Conservation (phyloP, 35 echinoderm and acorn worm genomes). For the Apostichopus californicus region DNA sequence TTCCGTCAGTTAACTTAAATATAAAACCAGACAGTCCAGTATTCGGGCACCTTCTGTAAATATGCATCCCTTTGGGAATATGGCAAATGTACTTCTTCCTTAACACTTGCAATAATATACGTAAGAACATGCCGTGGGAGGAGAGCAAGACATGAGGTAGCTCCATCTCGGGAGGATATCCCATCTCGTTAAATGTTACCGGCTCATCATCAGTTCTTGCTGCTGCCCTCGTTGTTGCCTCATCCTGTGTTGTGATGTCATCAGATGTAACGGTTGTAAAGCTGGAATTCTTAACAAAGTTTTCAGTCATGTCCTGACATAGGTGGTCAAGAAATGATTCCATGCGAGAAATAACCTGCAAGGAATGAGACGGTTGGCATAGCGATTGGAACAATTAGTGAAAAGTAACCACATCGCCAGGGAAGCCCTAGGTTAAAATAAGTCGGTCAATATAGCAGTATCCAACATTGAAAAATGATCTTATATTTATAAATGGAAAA, state of each 20-base stretch:
- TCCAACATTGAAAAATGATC: too few species aligned
- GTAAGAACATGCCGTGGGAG: neutral
- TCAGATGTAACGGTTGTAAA: neutral
- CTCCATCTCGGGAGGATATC: neutral
- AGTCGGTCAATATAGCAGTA: too few species aligned
- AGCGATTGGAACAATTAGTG: too few species aligned
- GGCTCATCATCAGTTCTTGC: neutral
- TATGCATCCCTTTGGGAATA: neutral
- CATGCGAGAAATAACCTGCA: neutral
- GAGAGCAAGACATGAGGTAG: neutral
- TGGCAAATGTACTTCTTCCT: neutral
- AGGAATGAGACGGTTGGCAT: neutral
- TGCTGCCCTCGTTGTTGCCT: neutral
- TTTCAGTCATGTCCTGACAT: neutral
- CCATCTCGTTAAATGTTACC: neutral
- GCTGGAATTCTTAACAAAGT: neutral
- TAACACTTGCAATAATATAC: constrained; percentile 5
- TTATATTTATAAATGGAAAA: too few species aligned
- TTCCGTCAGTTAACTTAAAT: neutral
- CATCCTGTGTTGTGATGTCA: neutral
- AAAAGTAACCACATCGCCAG: too few species aligned
- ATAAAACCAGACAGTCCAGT: neutral
- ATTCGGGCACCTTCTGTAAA: neutral
- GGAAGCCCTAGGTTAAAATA: too few species aligned
- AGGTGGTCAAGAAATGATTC: neutral